phyloP scores from a whole-genome alignment of 2,797 vertebrate genomes.

The Vespertilio murinus region DNA sequence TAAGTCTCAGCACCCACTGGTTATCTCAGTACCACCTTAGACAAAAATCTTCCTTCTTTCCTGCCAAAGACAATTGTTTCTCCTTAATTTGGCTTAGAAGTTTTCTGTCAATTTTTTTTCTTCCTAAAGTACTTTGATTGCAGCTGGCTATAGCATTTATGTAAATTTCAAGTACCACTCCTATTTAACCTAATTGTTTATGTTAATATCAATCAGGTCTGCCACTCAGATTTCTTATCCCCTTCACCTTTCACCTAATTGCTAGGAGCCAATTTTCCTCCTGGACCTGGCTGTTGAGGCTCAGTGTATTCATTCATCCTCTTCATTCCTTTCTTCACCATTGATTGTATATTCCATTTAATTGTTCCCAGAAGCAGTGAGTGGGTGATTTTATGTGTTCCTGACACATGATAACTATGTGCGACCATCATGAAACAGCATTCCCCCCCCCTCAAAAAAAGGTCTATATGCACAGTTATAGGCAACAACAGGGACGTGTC shows the following conservation, averaged over 20 bases:
- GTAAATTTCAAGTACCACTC: conserved; percentile 77
- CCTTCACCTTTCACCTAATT: conserved; percentile 70
- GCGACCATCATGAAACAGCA: not conserved
- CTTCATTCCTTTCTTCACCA: not conserved
- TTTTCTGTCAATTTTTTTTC: conserved; percentile 52
- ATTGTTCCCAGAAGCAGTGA: conserved; percentile 29
- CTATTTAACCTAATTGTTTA: conserved; percentile 71
- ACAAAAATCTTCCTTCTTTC: not conserved
- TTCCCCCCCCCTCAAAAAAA: not conserved
- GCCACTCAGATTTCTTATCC: conserved; percentile 55
- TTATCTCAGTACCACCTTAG: not conserved
- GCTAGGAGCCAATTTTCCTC: conserved; percentile 46
- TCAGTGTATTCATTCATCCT: not conserved
- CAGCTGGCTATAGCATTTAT: conserved; percentile 60
- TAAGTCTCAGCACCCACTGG: not conserved
- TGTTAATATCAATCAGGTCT: conserved; percentile 73
- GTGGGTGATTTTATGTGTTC: conserved; percentile 49
- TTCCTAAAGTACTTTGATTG: conserved; percentile 65
- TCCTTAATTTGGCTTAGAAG: conserved; percentile 12
- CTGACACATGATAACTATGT: not conserved
- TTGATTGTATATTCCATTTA: conserved; percentile 27
- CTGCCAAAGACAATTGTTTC: conserved; percentile 33
- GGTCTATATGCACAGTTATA: not conserved
- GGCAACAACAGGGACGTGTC: not conserved
- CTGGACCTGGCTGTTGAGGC: not conserved